phyloP scores from a whole-genome alignment of 92 coral and sea anemone species.

The Bergia sp. region DNA sequence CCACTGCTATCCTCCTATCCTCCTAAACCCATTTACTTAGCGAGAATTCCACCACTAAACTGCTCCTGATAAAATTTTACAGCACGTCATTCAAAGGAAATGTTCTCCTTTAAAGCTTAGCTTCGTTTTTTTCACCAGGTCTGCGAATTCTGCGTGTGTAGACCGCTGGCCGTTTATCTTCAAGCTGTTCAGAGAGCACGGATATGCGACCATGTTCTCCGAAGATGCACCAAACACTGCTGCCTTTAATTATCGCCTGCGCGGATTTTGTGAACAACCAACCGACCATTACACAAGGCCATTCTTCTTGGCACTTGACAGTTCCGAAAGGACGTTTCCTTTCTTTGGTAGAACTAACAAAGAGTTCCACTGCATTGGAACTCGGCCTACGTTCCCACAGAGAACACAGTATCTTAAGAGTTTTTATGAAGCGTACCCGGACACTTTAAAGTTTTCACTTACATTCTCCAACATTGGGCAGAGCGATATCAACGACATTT shows the following conservation, averaged over 20 bases:
- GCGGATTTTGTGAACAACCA: conserved; percentile 53
- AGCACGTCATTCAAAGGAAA: background rate
- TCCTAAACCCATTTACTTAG: too few relatives aligned
- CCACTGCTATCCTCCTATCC: too few relatives aligned
- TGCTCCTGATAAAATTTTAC: background rate
- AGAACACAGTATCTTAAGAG: conserved; percentile 44
- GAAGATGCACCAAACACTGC: conserved; percentile 52
- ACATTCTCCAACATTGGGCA: conserved; percentile 53
- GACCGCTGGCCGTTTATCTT: conserved; percentile 54
- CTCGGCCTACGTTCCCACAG: conserved; percentile 44
- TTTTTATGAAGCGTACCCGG: conserved; percentile 39
- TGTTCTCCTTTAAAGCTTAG: background rate
- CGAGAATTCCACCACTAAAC: too few relatives aligned
- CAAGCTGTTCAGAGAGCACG: conserved; percentile 33
- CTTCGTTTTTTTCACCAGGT: conserved; percentile 8
- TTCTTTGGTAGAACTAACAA: conserved; percentile 19
- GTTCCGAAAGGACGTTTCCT: background rate
- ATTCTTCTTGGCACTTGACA: conserved; percentile 31
- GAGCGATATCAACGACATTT: conserved; percentile 26
- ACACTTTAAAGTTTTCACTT: conserved; percentile 43
- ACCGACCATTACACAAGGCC: conserved; percentile 54
- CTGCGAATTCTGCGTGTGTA: conserved; percentile 46
- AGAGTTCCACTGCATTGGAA: conserved; percentile 44
- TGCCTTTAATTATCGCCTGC: conserved; percentile 52
- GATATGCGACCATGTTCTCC: conserved; percentile 48